Base-by-base conservation (phyloP, 2,888 invertebrate species). In the Hybos culiciformis region DNA sequence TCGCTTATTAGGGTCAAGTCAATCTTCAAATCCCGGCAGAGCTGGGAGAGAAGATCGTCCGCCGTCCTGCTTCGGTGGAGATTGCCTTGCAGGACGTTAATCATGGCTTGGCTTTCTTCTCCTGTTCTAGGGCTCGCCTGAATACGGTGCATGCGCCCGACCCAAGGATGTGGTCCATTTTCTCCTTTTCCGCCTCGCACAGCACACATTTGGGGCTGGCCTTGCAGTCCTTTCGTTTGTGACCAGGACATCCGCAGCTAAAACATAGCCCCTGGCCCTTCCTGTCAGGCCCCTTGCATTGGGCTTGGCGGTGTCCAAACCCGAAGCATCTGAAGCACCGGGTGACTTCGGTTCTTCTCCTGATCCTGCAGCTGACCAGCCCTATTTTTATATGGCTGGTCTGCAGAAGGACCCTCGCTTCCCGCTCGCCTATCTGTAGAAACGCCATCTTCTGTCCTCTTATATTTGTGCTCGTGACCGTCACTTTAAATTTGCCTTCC, bases 21-120 rank as follows among this genome's bases (percentile, higher is more conserved):
- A 3, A 17, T 39, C 19, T 39, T 24, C 24, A 43, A 23, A 1
- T 43, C 43, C 3, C 6, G 8, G 7, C 5, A 26, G 5, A 45
- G 32, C 12, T 42, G 20, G 1, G 11, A 7, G 4, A 45, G 45
- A 6, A 42, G 37, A 14, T 44, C 15, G 26, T 46, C 36, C 4
- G 44, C 46, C 11, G 37, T 36, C 23, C 26, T 19, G 20, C 46
- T 46, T 23, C 43, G 21, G 18, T 46, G 36, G 5, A 46, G 18
- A 17, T 46, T 46, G 33, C 11, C 44, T 24, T 37, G 44, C 1
- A 43, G 42, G 2, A 41, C 37, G 23, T 15, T 39, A 6, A n/a
- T 31, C 40, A 40, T 39, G 39, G 18, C 21, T 11, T 2, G 4
- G 4, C 12, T n/a, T 12, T 15, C 26, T 37, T 42, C 20, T 8